Percentiles rank a stretch among this genome's conserved stretches.
phyloP scores from a whole-genome alignment of 2,797 vertebrate genomes.

The Arctocebus calabarensis region DNA sequence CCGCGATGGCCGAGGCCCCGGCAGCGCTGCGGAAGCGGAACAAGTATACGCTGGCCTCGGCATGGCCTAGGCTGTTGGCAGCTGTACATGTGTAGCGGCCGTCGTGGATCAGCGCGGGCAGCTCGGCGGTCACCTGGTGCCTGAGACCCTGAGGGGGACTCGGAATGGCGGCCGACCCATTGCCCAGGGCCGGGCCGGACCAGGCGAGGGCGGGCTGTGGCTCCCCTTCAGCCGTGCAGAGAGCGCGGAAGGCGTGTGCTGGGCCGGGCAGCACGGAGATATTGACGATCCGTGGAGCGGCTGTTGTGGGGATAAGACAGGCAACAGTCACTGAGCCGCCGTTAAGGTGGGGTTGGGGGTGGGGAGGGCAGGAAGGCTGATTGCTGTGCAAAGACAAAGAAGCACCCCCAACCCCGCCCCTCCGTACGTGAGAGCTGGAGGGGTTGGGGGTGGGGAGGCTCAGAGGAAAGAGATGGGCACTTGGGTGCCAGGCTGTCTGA shows the following conservation, averaged over 20 bases:
- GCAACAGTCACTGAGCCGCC: accelerated
- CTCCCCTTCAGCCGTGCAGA: slow-evolving; percentile 94
- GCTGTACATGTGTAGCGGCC: slow-evolving; percentile 94
- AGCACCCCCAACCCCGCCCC: background rate
- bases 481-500: background rate
- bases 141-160: background rate
- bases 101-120: slow-evolving; percentile 88
- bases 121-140: slow-evolving; percentile 90
- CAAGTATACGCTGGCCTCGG: slow-evolving; percentile 93
- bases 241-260: slow-evolving; percentile 87
- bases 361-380: background rate
- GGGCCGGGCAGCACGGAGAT: slow-evolving; percentile 89
- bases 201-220: slow-evolving; percentile 91
- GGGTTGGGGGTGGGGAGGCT: background rate
- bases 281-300: slow-evolving; percentile 93
- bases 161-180: background rate
- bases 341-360: background rate
- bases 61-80: slow-evolving; percentile 92
- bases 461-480: background rate
- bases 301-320: slow-evolving; percentile 70
- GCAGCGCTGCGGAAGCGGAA: slow-evolving; percentile 83
- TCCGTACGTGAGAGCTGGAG: background rate
- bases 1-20: slow-evolving; percentile 51
- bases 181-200: slow-evolving; percentile 85
- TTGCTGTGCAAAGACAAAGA: accelerated